A percentile compares a stretch with the other conserved stretches of the same genome.
Evolutionary conservation across 2,113 vertebrate species (phyloP).

Genomic region (Xyliphius kryptos): DNA sequence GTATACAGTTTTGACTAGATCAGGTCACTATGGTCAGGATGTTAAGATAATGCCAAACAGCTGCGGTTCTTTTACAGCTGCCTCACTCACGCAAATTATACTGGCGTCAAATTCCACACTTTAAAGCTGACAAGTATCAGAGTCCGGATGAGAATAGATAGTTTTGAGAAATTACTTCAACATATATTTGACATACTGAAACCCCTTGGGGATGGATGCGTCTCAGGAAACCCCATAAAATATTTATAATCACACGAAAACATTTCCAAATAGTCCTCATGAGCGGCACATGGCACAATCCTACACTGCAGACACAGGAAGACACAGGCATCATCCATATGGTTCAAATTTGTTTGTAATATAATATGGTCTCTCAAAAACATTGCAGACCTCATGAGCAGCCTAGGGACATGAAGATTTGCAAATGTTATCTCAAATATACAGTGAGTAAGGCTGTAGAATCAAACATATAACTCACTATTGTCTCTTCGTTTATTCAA

Average conservation of each 20-base stretch:
- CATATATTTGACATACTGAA: constrained; percentile 4
- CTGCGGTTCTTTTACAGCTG: not conserved
- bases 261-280: constrained; percentile 19
- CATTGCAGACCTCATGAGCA: not conserved
- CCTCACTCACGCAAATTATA: constrained; percentile 18
- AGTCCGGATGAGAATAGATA: constrained; percentile 1
- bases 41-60: constrained; percentile 34
- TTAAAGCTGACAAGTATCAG: constrained; percentile 27
- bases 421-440: too few relatives aligned
- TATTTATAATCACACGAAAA: constrained; percentile 36
- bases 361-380: not conserved
- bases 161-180: constrained; percentile 28
- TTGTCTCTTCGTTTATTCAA: too few relatives aligned
- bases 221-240: not conserved
- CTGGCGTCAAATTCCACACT: constrained; percentile 29
- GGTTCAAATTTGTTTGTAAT: constrained; percentile 19
- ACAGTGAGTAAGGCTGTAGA: too few relatives aligned
- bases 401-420: not conserved
- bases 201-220: constrained; percentile 2
- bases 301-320: constrained; percentile 16
- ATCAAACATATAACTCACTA: too few relatives aligned
- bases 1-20: too few relatives aligned
- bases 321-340: not conserved
- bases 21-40: too few relatives aligned
- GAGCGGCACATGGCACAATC: not conserved